Evolutionary conservation across 2,888 invertebrate genomes (phyloP).

Genomic region (Malacosoma neustria): DNA sequence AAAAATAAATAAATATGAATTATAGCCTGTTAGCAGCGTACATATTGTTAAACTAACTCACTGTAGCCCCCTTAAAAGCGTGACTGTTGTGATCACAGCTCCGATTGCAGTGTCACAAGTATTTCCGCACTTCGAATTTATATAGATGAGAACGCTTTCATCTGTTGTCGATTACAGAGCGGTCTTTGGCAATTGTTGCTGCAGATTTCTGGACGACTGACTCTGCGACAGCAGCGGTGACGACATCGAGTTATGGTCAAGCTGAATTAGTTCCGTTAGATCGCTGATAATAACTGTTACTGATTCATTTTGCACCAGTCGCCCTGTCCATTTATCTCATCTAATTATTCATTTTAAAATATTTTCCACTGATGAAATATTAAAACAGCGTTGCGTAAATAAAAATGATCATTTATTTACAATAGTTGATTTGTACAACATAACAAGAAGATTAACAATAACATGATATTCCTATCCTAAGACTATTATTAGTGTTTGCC

Average conservation of each 20-base stretch:
- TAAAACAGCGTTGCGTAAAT: conserved; percentile 7
- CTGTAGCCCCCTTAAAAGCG: conserved; percentile 25
- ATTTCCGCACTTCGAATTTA: conserved; percentile 59
- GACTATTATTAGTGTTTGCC: conserved; percentile 71
- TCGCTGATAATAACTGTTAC: conserved; percentile 16
- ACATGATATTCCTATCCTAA: no score
- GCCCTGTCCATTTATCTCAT: conserved; percentile 5
- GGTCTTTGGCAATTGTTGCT: conserved; percentile 65
- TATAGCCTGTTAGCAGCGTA: neutral
- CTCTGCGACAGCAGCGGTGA: conserved; percentile 41
- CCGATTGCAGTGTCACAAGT: conserved; percentile 48
- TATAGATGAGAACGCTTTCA: conserved; percentile 68
- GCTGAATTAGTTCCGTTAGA: conserved; percentile 58
- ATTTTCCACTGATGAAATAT: neutral
- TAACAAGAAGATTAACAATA: conserved; percentile 39
- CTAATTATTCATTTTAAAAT: neutral
- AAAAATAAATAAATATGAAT: neutral
- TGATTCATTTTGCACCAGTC: conserved; percentile 18
- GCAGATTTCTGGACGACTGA: conserved; percentile 68
- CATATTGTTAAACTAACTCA: conserved; percentile 22
- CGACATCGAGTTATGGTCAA: conserved; percentile 58
- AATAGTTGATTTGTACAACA: conserved; percentile 36
- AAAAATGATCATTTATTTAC: conserved; percentile 48
- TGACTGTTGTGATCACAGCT: conserved; percentile 34
- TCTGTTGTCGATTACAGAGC: conserved; percentile 58